Conservation (phyloP, 2,797 vertebrate genomes). For the Gouania willdenowi region DNA sequence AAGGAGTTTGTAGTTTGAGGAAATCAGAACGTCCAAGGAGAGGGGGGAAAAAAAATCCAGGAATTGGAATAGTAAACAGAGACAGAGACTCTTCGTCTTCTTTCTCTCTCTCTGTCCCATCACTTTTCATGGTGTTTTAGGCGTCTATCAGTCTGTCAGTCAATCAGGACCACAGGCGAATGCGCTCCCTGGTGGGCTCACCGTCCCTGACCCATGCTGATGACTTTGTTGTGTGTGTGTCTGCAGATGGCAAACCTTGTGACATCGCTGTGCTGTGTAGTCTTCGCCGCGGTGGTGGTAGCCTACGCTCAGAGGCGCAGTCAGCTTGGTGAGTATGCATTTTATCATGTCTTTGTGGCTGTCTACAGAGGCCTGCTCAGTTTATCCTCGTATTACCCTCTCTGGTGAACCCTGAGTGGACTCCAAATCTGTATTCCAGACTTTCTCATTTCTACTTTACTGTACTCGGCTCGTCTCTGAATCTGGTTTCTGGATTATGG, state of each 20-base stretch:
- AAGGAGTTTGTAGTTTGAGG: not conserved
- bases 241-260: conserved; percentile 93
- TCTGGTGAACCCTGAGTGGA: not conserved
- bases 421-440: not conserved
- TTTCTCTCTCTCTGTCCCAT: no score
- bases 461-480: not conserved
- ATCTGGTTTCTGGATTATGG: no score
- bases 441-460: not conserved
- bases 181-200: conserved; percentile 26
- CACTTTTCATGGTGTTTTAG: conserved; percentile 44
- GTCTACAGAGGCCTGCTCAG: not conserved
- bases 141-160: conserved; percentile 67
- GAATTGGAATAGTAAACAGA: conserved; percentile 11
- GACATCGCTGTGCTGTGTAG: conserved; percentile 88
- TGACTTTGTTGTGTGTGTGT: conserved; percentile 67
- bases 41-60: conserved; percentile 11
- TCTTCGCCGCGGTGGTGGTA: conserved; percentile 86
- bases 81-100: no score
- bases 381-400: not conserved
- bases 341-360: conserved; percentile 1
- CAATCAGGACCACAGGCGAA: conserved; percentile 44
- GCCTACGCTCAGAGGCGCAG: conserved; percentile 90
- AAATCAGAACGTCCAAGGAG: conserved; percentile 7
- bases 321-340: conserved; percentile 86
- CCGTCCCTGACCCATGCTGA: conserved; percentile 24